Percentiles rank a stretch among this genome's conserved stretches.
Evolutionary conservation across 2,797 vertebrate species (phyloP).

Genomic region (Chelon auratus): DNA sequence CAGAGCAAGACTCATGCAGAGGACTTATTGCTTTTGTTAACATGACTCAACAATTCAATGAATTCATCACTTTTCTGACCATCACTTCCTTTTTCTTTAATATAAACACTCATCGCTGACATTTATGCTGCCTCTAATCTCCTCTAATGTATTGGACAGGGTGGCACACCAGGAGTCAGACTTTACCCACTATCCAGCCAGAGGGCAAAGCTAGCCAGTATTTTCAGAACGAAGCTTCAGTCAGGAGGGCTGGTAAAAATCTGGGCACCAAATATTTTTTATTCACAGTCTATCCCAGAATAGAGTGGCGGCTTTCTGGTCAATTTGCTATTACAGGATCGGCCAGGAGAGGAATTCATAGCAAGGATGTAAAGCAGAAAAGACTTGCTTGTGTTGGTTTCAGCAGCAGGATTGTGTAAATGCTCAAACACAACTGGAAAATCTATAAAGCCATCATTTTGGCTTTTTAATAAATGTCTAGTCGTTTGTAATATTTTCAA

Average conservation of each 20-base stretch:
- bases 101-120: conserved; percentile 24
- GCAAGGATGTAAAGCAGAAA: conserved; percentile 73
- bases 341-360: conserved; percentile 77
- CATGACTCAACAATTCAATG: conserved; percentile 18
- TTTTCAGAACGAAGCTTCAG: conserved; percentile 59
- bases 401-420: conserved; percentile 71
- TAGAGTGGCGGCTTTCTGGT: conserved; percentile 77
- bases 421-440: conserved; percentile 78
- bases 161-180: conserved; percentile 48
- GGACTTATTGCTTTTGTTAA: conserved; percentile 7
- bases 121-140: conserved; percentile 16
- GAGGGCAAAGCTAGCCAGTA: conserved; percentile 46
- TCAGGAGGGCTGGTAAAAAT: conserved; percentile 57
- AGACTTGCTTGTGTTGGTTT: conserved; percentile 76
- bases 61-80: conserved; percentile 17
- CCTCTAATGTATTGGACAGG: conserved; percentile 25
- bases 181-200: conserved; percentile 43
- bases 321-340: conserved; percentile 79
- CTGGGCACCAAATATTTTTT: conserved; percentile 67
- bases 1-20: conserved; percentile 10
- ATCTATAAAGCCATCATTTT: conserved; percentile 86
- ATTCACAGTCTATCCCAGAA: conserved; percentile 76
- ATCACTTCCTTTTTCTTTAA: background rate
- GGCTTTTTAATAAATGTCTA: conserved; percentile 86
- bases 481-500: conserved; percentile 85